Conservation (phyloP, 92 coral and sea anemone species). For the Metridium senile region DNA sequence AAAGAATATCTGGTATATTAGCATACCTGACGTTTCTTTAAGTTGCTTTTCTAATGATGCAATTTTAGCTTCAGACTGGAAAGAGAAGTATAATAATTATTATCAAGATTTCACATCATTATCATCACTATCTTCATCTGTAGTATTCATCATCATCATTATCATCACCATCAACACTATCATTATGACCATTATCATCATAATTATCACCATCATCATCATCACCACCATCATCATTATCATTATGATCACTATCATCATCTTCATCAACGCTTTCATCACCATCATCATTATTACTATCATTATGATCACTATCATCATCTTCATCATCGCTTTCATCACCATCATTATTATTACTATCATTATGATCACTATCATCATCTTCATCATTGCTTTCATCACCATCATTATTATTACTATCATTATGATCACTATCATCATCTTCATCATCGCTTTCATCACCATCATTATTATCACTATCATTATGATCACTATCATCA, state of each 20-base stretch:
- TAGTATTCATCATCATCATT: neutral
- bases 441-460: neutral
- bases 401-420: too few relatives aligned
- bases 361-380: too few relatives aligned
- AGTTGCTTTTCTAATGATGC: conserved; percentile 63
- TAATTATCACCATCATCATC: neutral
- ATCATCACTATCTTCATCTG: too few relatives aligned
- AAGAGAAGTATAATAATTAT: neutral
- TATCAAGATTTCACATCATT: neutral
- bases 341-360: neutral
- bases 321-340: neutral
- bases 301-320: neutral
- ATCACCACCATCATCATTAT: neutral
- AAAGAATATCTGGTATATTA: neutral
- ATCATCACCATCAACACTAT: neutral
- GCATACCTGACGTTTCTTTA: conserved; percentile 61
- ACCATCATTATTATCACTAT: too few relatives aligned
- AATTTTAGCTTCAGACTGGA: conserved; percentile 65
- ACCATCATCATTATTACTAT: too few relatives aligned
- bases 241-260: neutral
- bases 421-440: neutral
- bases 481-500: neutral
- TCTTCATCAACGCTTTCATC: neutral
- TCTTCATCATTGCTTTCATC: too few relatives aligned
- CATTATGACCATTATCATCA: too few relatives aligned